phyloP scores from a whole-genome alignment of 2,888 invertebrate species.

The Drosophila kuntzei region DNA sequence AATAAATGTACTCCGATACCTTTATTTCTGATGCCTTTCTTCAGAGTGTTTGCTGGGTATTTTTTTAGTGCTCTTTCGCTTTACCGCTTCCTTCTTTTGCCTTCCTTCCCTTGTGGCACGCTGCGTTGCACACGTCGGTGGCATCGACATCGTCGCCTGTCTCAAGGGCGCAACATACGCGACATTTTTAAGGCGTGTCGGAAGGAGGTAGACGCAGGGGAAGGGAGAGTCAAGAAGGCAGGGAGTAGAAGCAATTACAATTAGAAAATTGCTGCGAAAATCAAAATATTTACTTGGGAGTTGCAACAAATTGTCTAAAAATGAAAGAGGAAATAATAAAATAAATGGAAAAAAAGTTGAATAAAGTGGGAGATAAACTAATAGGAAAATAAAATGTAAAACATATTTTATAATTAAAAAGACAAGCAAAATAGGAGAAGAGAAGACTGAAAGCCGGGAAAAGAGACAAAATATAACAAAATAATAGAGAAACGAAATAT shows the following conservation, averaged over 20 bases:
- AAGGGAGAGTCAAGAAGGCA: background rate
- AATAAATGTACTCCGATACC: background rate
- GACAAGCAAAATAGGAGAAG: background rate
- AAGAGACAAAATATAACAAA: background rate
- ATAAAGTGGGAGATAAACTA: background rate
- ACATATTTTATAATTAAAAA: background rate
- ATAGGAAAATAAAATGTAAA: background rate
- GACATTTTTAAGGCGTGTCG: conserved; percentile 14
- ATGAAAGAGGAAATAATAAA: background rate
- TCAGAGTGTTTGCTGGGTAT: background rate
- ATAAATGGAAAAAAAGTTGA: background rate
- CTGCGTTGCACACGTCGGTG: conserved; percentile 45
- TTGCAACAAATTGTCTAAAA: background rate
- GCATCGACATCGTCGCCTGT: conserved; percentile 44
- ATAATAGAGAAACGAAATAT: background rate
- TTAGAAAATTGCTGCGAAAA: conserved; percentile 26
- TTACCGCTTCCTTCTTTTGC: background rate
- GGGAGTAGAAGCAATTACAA: conserved; percentile 12
- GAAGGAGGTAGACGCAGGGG: background rate
- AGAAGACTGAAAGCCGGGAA: background rate
- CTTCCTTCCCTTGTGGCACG: background rate
- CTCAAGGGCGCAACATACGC: conserved; percentile 56
- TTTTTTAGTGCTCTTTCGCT: background rate
- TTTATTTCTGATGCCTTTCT: conserved; percentile 1
- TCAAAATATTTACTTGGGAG: conserved; percentile 33